phyloP scores from a whole-genome alignment of 2,888 invertebrate species.

The Mesopsocus fuscifrons region DNA sequence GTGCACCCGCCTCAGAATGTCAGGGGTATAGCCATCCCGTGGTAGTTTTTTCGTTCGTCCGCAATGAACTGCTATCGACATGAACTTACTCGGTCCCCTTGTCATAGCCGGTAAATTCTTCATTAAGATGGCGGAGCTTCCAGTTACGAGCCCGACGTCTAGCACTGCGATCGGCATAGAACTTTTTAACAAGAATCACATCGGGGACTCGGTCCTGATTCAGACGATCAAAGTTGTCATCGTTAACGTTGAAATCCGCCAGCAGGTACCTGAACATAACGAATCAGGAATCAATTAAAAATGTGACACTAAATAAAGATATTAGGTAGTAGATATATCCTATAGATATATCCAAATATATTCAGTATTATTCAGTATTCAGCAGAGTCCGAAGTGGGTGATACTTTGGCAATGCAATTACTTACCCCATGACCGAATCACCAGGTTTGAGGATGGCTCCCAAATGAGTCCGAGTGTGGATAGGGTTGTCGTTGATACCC shows the following conservation, averaged over 20 bases:
- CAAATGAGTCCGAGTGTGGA: constrained; percentile 81
- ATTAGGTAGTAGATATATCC: constrained; percentile 3
- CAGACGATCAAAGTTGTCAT: constrained; percentile 70
- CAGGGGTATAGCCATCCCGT: too few relatives aligned
- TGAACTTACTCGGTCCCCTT: constrained; percentile 38
- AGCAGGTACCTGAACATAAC: constrained; percentile 55
- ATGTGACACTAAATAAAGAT: not conserved
- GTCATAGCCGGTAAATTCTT: constrained; percentile 39
- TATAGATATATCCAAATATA: not conserved
- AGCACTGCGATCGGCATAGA: constrained; percentile 51
- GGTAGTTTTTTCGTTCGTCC: too few relatives aligned
- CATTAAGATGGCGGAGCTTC: constrained; percentile 78
- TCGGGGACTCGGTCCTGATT: constrained; percentile 53
- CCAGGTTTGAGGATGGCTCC: constrained; percentile 86
- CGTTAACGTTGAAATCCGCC: constrained; percentile 79
- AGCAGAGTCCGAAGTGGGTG: too few relatives aligned
- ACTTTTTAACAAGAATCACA: constrained; percentile 87
- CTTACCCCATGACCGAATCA: constrained; percentile 79
- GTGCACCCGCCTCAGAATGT: too few relatives aligned
- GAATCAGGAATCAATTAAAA: not conserved
- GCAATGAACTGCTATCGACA: too few relatives aligned
- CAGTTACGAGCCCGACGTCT: constrained; percentile 62
- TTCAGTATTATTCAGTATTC: not conserved
- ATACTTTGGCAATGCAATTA: too few relatives aligned
- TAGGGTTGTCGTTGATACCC: constrained; percentile 59